These are phyloP conservation scores for Leptinotarsa juncta DNA, from an alignment of 2,888 invertebrate genomes.

Conservation along the genomic window DNA sequence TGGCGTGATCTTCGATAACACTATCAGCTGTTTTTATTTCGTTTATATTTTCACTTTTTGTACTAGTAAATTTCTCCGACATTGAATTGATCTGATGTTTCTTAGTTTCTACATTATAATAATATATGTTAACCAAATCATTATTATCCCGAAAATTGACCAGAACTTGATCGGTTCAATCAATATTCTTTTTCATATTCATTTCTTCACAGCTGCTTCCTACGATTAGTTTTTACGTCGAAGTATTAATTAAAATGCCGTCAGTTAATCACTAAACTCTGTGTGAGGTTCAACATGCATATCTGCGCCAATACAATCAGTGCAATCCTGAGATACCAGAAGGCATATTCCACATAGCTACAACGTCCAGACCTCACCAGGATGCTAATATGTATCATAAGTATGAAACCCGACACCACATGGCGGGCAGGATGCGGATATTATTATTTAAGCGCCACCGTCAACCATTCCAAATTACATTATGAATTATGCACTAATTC, in stretches of 20 bases:
- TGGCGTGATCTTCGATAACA: too few species aligned
- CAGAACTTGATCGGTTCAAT: too few species aligned
- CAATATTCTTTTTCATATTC: too few species aligned
- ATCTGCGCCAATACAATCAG: conserved; percentile 33
- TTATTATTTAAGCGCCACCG: conserved; percentile 45
- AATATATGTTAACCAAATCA: too few species aligned
- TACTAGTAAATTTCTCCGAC: too few species aligned
- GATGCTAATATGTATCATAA: conserved; percentile 1
- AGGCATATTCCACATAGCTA: conserved; percentile 40
- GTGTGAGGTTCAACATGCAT: conserved; percentile 36
- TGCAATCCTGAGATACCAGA: conserved; percentile 35
- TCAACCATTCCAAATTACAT: conserved; percentile 37
- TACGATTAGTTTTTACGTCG: background rate
- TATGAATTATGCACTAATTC: conserved; percentile 45
- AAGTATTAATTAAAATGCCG: conserved; percentile 2
- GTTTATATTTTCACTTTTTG: too few species aligned
- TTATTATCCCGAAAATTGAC: too few species aligned
- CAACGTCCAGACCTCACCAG: conserved; percentile 41
- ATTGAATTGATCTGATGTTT: too few species aligned
- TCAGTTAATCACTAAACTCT: conserved; percentile 16
- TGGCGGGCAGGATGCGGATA: conserved; percentile 48
- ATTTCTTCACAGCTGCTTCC: too few species aligned
- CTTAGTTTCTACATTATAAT: too few species aligned
- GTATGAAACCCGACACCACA: conserved; percentile 33
- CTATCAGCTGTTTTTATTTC: too few species aligned